phyloP scores from a whole-genome alignment of 2,113 vertebrate species.

The Ibidorhyncha struthersii region DNA sequence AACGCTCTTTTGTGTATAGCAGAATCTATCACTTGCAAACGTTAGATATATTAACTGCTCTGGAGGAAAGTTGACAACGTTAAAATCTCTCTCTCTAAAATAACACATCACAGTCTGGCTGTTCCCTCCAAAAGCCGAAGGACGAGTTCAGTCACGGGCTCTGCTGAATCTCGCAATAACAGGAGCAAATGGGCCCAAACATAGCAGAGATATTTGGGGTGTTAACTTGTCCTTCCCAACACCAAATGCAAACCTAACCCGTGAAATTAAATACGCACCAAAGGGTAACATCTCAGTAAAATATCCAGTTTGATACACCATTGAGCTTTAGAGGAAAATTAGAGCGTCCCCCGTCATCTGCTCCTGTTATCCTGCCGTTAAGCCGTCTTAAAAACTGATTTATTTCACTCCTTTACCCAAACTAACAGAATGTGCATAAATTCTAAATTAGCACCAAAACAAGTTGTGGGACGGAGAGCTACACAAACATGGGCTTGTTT shows the following conservation, averaged over 20 bases:
- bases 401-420: background rate
- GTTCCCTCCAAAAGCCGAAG: background rate
- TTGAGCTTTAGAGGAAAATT: background rate
- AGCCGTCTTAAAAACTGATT: background rate
- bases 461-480: background rate
- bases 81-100: background rate
- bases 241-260: background rate
- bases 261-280: background rate
- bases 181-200: background rate
- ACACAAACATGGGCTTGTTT: background rate
- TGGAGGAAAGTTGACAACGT: background rate
- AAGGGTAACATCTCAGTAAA: background rate
- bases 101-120: background rate
- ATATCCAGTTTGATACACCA: background rate
- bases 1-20: background rate
- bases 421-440: background rate
- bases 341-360: fast-evolving
- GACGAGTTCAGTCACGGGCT: background rate
- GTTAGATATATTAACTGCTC: background rate
- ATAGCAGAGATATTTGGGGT: background rate
- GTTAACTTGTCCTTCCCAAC: background rate
- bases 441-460: background rate
- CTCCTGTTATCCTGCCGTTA: background rate
- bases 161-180: background rate
- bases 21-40: background rate